phyloP scores from a whole-genome alignment of 1,140 invertebrate species.

The Medauroidea extradentata region DNA sequence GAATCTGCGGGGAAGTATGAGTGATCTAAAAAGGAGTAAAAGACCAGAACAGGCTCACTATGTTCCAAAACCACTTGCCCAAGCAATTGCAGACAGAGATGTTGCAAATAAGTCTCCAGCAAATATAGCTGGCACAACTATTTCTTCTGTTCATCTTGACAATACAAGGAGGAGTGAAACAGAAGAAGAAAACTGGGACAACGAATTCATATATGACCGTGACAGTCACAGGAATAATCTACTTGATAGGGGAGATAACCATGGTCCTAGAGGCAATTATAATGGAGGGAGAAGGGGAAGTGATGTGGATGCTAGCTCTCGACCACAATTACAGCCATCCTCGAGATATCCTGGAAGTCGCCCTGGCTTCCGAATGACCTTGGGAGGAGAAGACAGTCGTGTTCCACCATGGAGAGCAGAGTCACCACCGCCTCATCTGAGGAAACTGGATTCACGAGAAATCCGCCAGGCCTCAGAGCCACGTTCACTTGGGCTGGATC shows the following conservation, averaged over 20 bases:
- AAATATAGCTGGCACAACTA: conserved; percentile 14
- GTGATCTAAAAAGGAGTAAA: conserved; percentile 42
- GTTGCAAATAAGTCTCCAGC: conserved; percentile 15
- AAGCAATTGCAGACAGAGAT: conserved; percentile 45
- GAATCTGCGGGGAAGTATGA: conserved; percentile 29
- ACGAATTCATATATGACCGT: no score
- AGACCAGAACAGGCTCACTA: conserved; percentile 54
- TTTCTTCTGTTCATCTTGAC: conserved; percentile 30
- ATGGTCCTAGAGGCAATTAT: no score
- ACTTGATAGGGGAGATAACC: no score
- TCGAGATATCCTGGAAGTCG: no score
- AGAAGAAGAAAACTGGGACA: conserved; percentile 7
- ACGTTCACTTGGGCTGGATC: conserved; percentile 40
- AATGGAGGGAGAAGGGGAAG: no score
- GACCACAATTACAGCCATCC: no score
- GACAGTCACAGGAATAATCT: no score
- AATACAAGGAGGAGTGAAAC: conserved; percentile 36
- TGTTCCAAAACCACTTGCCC: conserved; percentile 46
- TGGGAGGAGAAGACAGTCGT: not conserved
- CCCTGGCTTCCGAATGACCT: no score
- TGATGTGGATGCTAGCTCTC: no score
- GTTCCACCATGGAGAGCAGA: conserved; percentile 2
- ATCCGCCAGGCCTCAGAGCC: conserved; percentile 49
- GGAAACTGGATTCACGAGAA: not conserved
- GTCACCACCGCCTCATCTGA: conserved; percentile 7